Base-by-base conservation (phyloP, 2,797 vertebrate genomes). In the Spheniscus humboldti region DNA sequence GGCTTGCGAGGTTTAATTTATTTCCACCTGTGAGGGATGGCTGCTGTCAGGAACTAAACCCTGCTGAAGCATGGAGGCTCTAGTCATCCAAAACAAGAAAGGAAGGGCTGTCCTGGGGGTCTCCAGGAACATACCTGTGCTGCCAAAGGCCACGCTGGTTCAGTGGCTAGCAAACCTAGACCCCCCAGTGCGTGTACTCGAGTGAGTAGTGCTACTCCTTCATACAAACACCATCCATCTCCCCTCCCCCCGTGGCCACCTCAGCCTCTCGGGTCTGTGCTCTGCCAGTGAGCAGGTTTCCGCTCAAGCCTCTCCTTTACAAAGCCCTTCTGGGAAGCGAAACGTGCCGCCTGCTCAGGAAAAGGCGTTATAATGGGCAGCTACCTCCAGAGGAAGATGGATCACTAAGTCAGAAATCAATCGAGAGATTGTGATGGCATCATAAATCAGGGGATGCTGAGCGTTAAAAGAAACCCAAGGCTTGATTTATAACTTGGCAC, bases 381-480 rank as follows among this genome's bases (percentile, higher is more conserved):
- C 63, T 91, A 87, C 95, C 97, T 94, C 6, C 48, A 91, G 97
- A 81, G 88, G 79, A 97, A 98, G 97, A 98, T 97, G 96, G 94
- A 97, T 98, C 93, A 88, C 95, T 23, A 17, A 96, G 94, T 91
- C 97, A 93, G 96, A 91, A 97, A 97, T 98, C 97, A 98, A 97
- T 96, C 92, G 91, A 85, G 95, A 92, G 90, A 94, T 96, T 92
- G 86, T 67, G 92, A 97, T 96, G 94, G 96, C 43, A 90, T 94
- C 96, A 96, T 98, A 97, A 97, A 98, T 97, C 98, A 98, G 87
- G 48, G 79, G 86, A 94, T 95, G 92, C 92, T 94, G 91, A 96
- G 90, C 80, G 39, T 97, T 98, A 96, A 92, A 88, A 96, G 96
- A 96, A 96, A 93, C 91, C 92, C 93, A 92, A 50, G 1, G 35